These are phyloP conservation scores for Pogonus chalceus DNA, from an alignment of 1,140 invertebrate genomes.

Conservation along the genomic window DNA sequence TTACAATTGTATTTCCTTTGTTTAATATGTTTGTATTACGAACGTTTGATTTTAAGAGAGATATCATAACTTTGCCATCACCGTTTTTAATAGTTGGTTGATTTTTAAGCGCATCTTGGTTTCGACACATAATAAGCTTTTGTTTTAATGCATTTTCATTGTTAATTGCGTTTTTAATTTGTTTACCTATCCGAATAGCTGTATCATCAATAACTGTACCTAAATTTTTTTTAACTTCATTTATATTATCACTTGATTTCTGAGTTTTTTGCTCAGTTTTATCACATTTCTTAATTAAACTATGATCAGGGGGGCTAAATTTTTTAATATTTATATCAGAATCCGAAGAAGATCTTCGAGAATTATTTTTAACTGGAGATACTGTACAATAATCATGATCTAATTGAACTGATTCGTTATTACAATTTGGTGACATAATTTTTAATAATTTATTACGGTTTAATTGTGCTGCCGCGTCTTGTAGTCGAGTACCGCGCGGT, in stretches of 20 bases:
- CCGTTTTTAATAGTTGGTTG: constrained; percentile 29
- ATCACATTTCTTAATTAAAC: no score
- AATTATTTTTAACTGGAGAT: background rate
- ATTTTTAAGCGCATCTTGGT: constrained; percentile 9
- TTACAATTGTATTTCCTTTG: background rate
- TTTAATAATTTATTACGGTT: constrained; percentile 10
- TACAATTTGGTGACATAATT: constrained; percentile 2
- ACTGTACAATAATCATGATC: constrained; percentile 29
- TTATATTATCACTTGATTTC: constrained; percentile 2
- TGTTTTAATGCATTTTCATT: constrained; percentile 8
- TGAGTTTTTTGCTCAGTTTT: background rate
- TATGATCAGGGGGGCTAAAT: background rate
- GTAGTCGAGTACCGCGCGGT: background rate
- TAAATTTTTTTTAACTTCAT: constrained; percentile 3
- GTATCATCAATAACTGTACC: background rate
- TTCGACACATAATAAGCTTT: background rate
- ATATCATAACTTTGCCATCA: constrained; percentile 32
- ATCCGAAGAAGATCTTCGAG: background rate
- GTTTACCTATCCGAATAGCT: constrained; percentile 1
- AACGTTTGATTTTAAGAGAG: constrained; percentile 27
- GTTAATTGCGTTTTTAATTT: background rate
- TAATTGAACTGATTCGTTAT: constrained; percentile 16
- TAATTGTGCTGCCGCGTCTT: background rate
- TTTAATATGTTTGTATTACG: no score
- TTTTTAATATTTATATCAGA: background rate